A percentile compares a stretch with the other conserved stretches of the same genome.
Conservation (phyloP, 2,797 vertebrate species). For the Eleutherodactylus coqui region DNA sequence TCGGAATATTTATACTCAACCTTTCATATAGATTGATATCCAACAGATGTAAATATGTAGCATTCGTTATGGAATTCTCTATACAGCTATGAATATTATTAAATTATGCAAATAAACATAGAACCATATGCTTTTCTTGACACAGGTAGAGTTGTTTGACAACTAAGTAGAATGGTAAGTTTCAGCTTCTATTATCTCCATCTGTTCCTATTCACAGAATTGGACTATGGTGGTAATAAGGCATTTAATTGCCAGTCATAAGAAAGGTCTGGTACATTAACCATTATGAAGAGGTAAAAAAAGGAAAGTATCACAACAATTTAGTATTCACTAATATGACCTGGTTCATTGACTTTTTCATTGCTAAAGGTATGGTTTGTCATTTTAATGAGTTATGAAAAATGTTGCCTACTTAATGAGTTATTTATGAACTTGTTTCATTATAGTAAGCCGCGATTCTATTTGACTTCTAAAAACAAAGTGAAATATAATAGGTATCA, state of each 20-base stretch:
- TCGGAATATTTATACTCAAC: too few species aligned
- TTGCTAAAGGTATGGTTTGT: conserved; percentile 16
- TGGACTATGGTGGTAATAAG: conserved; percentile 38
- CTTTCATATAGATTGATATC: not conserved
- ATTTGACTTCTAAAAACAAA: not conserved
- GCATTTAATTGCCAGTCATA: conserved; percentile 55
- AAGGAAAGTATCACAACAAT: conserved; percentile 44
- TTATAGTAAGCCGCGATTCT: not conserved
- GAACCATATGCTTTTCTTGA: conserved; percentile 48
- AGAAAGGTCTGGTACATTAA: conserved; percentile 56
- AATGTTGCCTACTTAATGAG: conserved; percentile 27
- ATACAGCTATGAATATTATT: not conserved
- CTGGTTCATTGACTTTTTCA: conserved; percentile 40
- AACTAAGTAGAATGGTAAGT: conserved; percentile 38
- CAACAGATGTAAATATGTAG: not conserved
- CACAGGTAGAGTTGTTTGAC: conserved; percentile 39
- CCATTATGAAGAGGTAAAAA: conserved; percentile 34
- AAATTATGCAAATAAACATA: conserved; percentile 32
- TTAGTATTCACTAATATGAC: conserved; percentile 49
- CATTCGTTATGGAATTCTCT: not conserved
- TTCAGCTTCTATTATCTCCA: conserved; percentile 42
- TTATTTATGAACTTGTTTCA: conserved; percentile 26
- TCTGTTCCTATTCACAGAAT: conserved; percentile 47
- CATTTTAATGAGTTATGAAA: conserved; percentile 50
- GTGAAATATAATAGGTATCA: not conserved